These are phyloP conservation scores for Neolamprologus kungweensis DNA, from an alignment of 2,113 vertebrate species.

Conservation along the genomic window DNA sequence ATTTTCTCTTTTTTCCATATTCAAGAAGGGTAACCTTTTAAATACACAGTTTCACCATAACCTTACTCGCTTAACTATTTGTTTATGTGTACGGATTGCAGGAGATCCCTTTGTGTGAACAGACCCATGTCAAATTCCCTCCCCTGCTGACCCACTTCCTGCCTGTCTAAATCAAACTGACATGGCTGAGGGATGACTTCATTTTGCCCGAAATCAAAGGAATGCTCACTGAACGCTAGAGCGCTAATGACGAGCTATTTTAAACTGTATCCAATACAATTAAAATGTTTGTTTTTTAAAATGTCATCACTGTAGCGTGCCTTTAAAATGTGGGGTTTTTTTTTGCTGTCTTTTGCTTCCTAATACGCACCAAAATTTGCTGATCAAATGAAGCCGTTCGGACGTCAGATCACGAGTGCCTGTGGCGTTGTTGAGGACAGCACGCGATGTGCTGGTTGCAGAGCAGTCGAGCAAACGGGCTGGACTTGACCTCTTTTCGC, in stretches of 20 bases:
- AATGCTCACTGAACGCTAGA: conserved; percentile 52
- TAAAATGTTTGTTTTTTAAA: neutral
- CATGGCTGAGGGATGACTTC: conserved; percentile 21
- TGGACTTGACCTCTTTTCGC: conserved; percentile 38
- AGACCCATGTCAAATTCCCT: conserved; percentile 58
- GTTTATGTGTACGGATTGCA: conserved; percentile 20
- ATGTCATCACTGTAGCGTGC: neutral
- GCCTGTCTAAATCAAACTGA: conserved; percentile 29
- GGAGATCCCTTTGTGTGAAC: conserved; percentile 44
- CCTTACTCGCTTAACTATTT: neutral
- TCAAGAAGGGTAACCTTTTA: neutral
- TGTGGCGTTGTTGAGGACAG: conserved; percentile 29
- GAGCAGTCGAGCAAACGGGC: conserved; percentile 37
- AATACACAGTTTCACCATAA: neutral
- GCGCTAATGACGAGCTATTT: neutral
- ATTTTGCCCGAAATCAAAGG: conserved; percentile 34
- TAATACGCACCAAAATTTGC: neutral
- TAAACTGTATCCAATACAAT: neutral
- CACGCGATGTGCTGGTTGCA: conserved; percentile 52
- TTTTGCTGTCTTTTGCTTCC: neutral
- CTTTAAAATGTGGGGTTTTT: neutral
- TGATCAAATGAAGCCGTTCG: conserved; percentile 25
- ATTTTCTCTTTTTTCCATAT: neutral
- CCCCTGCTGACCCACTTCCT: conserved; percentile 59
- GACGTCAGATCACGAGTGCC: conserved; percentile 32